These are phyloP conservation scores for Eueides isabella DNA, from an alignment of 1,140 invertebrate species.

Conservation along the genomic window DNA sequence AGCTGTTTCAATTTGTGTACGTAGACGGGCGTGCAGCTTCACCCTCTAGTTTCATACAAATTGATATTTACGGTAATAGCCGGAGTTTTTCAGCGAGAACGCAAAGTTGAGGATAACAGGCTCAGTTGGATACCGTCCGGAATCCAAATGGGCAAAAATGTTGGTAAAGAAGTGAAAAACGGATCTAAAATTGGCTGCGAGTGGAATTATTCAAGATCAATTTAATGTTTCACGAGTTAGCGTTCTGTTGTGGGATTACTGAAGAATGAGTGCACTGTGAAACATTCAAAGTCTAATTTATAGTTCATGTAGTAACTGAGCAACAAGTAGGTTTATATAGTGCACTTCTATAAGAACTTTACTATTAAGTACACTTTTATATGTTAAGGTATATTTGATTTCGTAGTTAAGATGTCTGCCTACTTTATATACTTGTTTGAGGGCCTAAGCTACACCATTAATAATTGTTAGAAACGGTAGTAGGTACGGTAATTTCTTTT, in stretches of 20 bases:
- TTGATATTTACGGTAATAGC: conserved; percentile 79
- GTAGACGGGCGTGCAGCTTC: conserved; percentile 47
- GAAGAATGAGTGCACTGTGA: conserved; percentile 39
- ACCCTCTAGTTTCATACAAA: conserved; percentile 76
- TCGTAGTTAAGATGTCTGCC: too few species aligned
- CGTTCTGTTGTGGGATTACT: conserved; percentile 42
- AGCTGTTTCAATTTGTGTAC: conserved; percentile 69
- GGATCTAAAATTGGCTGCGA: conserved; percentile 57
- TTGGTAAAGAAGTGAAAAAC: conserved; percentile 64
- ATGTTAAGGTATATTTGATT: too few species aligned
- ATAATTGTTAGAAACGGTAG: too few species aligned
- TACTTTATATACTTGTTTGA: too few species aligned
- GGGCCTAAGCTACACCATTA: too few species aligned
- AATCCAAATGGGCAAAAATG: conserved; percentile 70
- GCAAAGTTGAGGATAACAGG: conserved; percentile 74
- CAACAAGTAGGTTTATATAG: not conserved
- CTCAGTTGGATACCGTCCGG: conserved; percentile 64
- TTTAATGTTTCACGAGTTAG: conserved; percentile 58
- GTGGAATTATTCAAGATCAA: conserved; percentile 62
- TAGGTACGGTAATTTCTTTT: too few species aligned
- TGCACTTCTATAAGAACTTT: too few species aligned
- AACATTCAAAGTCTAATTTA: not conserved
- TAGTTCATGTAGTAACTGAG: not conserved
- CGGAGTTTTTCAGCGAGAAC: conserved; percentile 70
- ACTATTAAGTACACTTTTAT: too few species aligned